Conservation (phyloP, 1,140 invertebrate genomes). For the Drosophila sucinea region DNA sequence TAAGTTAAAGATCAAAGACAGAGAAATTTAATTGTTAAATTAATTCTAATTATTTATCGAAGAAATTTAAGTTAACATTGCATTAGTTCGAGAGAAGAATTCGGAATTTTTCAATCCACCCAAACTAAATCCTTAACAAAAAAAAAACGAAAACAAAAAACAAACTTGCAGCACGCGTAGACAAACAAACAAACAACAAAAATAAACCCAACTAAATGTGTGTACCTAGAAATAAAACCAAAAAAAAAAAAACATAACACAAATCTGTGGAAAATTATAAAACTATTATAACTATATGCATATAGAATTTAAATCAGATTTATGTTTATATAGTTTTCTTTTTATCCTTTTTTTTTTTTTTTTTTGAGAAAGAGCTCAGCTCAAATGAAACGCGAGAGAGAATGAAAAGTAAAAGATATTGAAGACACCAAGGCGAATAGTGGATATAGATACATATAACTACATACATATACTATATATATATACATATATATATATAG, state of each 20-base stretch:
- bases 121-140: not conserved
- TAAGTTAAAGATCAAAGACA: constrained; percentile 25
- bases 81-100: constrained; percentile 18
- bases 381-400: constrained; percentile 18
- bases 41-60: constrained; percentile 49
- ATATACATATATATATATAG: not conserved
- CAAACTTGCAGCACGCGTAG: constrained; percentile 57
- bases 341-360: constrained; percentile 27
- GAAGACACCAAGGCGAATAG: constrained; percentile 10
- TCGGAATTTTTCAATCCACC: not conserved
- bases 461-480: not conserved
- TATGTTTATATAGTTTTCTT: not conserved
- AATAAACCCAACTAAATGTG: constrained; percentile 53
- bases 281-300: constrained; percentile 5
- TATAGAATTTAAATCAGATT: not conserved
- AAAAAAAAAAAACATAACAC: constrained; percentile 14
- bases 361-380: constrained; percentile 26
- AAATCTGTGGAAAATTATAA: constrained; percentile 33
- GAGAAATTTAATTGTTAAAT: constrained; percentile 60
- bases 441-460: not conserved
- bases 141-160: not conserved
- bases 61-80: constrained; percentile 27
- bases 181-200: not conserved
- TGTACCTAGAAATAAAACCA: constrained; percentile 49
- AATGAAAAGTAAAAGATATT: constrained; percentile 1